Conservation (phyloP, 1,140 invertebrate genomes). For the Hyles vespertilio region DNA sequence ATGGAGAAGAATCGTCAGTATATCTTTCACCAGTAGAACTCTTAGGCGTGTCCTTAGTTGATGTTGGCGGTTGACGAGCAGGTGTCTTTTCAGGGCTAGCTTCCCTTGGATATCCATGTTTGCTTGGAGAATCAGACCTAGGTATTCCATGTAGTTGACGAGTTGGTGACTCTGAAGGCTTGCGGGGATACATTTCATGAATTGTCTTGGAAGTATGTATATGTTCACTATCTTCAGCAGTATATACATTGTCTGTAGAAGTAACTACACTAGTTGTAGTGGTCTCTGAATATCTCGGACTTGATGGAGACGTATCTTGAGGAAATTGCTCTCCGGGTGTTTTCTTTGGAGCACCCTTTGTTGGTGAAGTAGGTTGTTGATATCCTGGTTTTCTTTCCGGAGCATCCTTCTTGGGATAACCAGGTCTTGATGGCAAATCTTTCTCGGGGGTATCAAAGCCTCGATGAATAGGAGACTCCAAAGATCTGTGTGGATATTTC, state of each 20-base stretch:
- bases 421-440: slow-evolving; percentile 1
- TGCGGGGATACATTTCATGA: background rate
- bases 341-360: background rate
- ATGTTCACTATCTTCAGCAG: slow-evolving; percentile 11
- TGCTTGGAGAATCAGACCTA: slow-evolving; percentile 2
- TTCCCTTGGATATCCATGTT: background rate
- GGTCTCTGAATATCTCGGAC: slow-evolving; percentile 9
- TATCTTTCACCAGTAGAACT: slow-evolving; percentile 6
- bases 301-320: slow-evolving; percentile 10
- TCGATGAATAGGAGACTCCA: slow-evolving; percentile 19
- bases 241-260: slow-evolving; percentile 16
- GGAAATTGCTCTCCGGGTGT: background rate
- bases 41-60: no score
- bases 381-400: slow-evolving; percentile 7
- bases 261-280: background rate
- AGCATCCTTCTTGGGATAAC: slow-evolving; percentile 1
- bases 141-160: slow-evolving; percentile 2
- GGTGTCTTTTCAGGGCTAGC: background rate
- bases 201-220: slow-evolving; percentile 1
- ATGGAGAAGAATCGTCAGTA: slow-evolving; percentile 7
- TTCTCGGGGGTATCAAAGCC: background rate
- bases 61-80: no score
- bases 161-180: slow-evolving; percentile 10
- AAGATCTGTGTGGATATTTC: no score
- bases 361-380: slow-evolving; percentile 1